These are phyloP conservation scores for Drosophila melanosoma DNA, from an alignment of 2,888 invertebrate species.

Conservation along the genomic window DNA sequence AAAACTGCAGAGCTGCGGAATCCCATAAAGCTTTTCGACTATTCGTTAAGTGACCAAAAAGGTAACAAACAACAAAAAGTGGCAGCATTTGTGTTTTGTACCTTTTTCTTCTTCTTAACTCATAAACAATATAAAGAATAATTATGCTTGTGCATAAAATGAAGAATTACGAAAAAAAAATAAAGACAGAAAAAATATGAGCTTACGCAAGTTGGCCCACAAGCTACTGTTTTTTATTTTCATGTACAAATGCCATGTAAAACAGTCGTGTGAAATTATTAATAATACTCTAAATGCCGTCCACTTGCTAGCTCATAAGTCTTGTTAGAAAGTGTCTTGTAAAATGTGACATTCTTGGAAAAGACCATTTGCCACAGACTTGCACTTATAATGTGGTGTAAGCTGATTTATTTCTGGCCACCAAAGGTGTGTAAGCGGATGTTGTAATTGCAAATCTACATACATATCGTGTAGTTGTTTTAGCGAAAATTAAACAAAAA, in stretches of 20 bases:
- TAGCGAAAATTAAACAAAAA: slow-evolving; percentile 50
- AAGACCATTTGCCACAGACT: slow-evolving; percentile 39
- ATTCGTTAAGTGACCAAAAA: slow-evolving; percentile 78
- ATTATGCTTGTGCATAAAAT: slow-evolving; percentile 72
- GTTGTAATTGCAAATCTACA: slow-evolving; percentile 33
- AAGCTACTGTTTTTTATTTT: slow-evolving; percentile 15
- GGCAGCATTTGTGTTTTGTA: slow-evolving; percentile 26
- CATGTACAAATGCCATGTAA: slow-evolving; percentile 71
- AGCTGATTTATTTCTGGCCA: slow-evolving; percentile 63
- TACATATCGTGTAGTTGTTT: slow-evolving; percentile 33
- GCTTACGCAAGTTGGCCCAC: slow-evolving; percentile 60
- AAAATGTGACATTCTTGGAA: slow-evolving; percentile 64
- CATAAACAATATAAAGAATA: slow-evolving; percentile 76
- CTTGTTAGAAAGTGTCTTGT: slow-evolving; percentile 62
- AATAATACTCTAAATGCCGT: slow-evolving; percentile 36
- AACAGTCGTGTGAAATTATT: slow-evolving; percentile 77
- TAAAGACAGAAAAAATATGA: slow-evolving; percentile 43
- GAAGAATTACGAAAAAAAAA: slow-evolving; percentile 11
- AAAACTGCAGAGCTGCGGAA: slow-evolving; percentile 65
- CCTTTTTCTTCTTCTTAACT: slow-evolving; percentile 49
- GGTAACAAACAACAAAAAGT: slow-evolving; percentile 65
- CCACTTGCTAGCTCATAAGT: slow-evolving; percentile 54
- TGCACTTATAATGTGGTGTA: slow-evolving; percentile 64
- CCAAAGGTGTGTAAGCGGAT: slow-evolving; percentile 37
- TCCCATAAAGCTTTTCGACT: slow-evolving; percentile 75